These are phyloP conservation scores for Solenopsis fugax DNA, from an alignment of 1,140 invertebrate genomes.

Conservation along the genomic window DNA sequence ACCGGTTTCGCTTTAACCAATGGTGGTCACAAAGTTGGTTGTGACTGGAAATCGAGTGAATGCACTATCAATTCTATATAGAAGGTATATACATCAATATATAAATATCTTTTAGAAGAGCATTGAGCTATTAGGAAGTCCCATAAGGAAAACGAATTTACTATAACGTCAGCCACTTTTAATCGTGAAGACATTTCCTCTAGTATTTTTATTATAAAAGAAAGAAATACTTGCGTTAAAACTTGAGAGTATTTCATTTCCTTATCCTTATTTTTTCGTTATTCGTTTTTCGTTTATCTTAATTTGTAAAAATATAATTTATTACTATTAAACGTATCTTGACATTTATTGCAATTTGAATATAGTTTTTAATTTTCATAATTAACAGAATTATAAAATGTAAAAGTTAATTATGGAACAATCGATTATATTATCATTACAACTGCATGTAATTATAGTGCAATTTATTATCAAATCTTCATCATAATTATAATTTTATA, in stretches of 20 bases:
- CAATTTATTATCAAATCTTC: constrained; percentile 3
- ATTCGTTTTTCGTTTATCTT: not conserved
- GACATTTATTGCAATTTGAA: not conserved
- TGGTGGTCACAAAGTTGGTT: too few relatives aligned
- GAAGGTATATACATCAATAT: not conserved
- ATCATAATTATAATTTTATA: constrained; percentile 11
- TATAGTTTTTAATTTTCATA: not conserved
- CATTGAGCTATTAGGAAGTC: not conserved
- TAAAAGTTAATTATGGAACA: not conserved
- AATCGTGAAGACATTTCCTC: not conserved
- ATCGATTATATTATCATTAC: not conserved
- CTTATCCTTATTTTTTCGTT: too few relatives aligned
- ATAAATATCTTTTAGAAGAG: not conserved
- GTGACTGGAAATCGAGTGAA: not conserved
- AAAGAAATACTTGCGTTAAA: not conserved
- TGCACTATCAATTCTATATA: too few relatives aligned
- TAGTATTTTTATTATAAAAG: not conserved
- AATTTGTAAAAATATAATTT: not conserved
- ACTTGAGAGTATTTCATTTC: not conserved
- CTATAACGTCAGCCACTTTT: not conserved
- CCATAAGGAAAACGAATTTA: constrained; percentile 6
- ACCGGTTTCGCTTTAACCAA: not conserved
- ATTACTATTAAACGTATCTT: not conserved
- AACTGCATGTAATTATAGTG: not conserved
- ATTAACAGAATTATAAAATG: not conserved